Conservation (phyloP, 1,140 invertebrate species). For the Ruditapes philippinarum region DNA sequence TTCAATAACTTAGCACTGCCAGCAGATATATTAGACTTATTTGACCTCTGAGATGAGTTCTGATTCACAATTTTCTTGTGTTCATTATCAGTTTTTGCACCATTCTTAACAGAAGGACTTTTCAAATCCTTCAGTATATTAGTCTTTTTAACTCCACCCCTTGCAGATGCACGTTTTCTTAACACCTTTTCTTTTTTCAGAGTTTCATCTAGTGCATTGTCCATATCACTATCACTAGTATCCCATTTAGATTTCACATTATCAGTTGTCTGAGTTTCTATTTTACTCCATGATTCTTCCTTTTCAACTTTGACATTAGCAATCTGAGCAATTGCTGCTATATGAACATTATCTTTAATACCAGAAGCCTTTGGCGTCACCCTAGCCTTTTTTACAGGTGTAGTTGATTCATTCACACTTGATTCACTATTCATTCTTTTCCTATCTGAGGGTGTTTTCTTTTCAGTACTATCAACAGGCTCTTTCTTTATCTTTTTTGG, state of each 20-base stretch:
- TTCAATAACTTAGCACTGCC: constrained; percentile 43
- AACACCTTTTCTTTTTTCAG: constrained; percentile 57
- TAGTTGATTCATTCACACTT: constrained; percentile 71
- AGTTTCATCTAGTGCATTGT: constrained; percentile 68
- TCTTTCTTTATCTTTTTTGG: constrained; percentile 69
- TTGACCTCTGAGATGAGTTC: constrained; percentile 52
- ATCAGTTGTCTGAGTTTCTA: constrained; percentile 78
- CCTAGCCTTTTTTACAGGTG: constrained; percentile 58
- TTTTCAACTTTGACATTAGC: constrained; percentile 56
- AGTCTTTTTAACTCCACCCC: neutral
- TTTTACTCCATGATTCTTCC: constrained; percentile 83
- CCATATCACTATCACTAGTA: constrained; percentile 84
- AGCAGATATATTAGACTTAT: constrained; percentile 62
- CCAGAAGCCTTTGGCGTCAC: constrained; percentile 39
- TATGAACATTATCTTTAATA: constrained; percentile 28
- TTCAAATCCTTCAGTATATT: constrained; percentile 44
- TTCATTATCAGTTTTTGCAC: constrained; percentile 34
- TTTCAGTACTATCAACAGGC: constrained; percentile 61
- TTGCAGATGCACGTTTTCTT: constrained; percentile 48
- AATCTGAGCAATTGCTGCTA: neutral
- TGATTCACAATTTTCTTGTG: constrained; percentile 25
- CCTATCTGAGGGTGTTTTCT: constrained; percentile 66
- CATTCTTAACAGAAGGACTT: constrained; percentile 11
- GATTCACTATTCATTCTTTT: constrained; percentile 77
- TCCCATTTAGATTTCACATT: constrained; percentile 84